phyloP scores from a whole-genome alignment of 2,888 invertebrate species.

The Synanthedon myopaeformis region DNA sequence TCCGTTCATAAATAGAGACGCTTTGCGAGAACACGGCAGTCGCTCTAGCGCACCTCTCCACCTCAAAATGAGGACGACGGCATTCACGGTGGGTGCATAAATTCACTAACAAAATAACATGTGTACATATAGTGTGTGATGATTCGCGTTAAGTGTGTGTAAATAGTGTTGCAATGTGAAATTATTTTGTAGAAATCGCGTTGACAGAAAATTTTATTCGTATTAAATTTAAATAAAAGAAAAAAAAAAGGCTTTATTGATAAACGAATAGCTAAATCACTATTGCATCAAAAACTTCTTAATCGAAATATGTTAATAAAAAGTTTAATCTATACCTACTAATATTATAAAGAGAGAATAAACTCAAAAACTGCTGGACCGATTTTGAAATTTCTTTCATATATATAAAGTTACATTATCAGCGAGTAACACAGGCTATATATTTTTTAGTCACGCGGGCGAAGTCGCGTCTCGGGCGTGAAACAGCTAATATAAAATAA shows the following conservation, averaged over 20 bases:
- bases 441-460: no score
- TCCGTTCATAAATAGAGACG: constrained; percentile 39
- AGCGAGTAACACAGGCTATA: no score
- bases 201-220: not conserved
- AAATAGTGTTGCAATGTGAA: not conserved
- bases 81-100: constrained; percentile 46
- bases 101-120: not conserved
- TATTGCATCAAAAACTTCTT: no score
- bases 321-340: no score
- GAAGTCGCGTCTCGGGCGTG: no score
- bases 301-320: no score
- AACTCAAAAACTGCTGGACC: no score
- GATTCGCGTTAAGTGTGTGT: not conserved
- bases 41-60: constrained; percentile 38
- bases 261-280: no score
- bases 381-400: no score
- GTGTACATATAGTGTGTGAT: not conserved
- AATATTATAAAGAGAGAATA: no score
- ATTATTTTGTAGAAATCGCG: not conserved
- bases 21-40: constrained; percentile 28
- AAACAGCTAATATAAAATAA: no score
- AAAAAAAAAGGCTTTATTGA: not conserved
- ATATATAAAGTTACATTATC: no score
- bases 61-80: constrained; percentile 53
- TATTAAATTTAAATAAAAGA: not conserved